phyloP scores from a whole-genome alignment of 2,888 invertebrate genomes.

The Podabrus alpinus region DNA sequence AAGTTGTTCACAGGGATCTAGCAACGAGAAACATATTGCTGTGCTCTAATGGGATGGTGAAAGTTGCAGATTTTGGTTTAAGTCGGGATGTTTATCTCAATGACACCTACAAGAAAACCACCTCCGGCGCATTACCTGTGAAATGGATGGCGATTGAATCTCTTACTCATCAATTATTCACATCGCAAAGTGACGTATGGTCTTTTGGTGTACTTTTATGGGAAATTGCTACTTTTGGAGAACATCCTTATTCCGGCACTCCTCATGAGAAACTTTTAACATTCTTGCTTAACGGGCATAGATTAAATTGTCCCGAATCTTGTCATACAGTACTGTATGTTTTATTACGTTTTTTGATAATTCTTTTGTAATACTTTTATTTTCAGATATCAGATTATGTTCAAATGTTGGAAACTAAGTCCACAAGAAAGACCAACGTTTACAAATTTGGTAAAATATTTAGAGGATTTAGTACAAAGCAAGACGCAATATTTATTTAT shows the following conservation, averaged over 20 bases:
- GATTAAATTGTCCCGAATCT: slow-evolving; percentile 78
- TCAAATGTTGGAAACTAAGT: slow-evolving; percentile 71
- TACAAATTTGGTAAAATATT: slow-evolving; percentile 59
- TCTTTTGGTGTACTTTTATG: slow-evolving; percentile 86
- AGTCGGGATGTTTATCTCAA: slow-evolving; percentile 85
- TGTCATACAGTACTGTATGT: slow-evolving; percentile 75
- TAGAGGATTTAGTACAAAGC: slow-evolving; percentile 58
- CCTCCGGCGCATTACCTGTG: slow-evolving; percentile 78
- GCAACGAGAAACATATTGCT: slow-evolving; percentile 88
- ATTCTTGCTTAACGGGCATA: slow-evolving; percentile 73
- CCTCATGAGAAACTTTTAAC: slow-evolving; percentile 69
- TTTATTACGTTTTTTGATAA: neutral
- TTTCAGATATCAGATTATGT: slow-evolving; percentile 75
- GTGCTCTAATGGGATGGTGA: slow-evolving; percentile 73
- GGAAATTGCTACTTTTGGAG: slow-evolving; percentile 85
- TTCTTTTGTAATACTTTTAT: slow-evolving; percentile 21
- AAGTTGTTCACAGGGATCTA: slow-evolving; percentile 84
- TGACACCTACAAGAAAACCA: slow-evolving; percentile 79
- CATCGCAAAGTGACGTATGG: slow-evolving; percentile 92
- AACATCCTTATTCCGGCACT: slow-evolving; percentile 78
- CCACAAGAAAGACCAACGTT: slow-evolving; percentile 76
- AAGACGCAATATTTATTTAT: slow-evolving; percentile 43
- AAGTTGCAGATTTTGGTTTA: slow-evolving; percentile 88
- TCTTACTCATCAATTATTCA: slow-evolving; percentile 78
- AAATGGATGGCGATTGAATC: slow-evolving; percentile 93